Conservation (phyloP, 2,113 vertebrate species). For the Dipodomys merriami region DNA sequence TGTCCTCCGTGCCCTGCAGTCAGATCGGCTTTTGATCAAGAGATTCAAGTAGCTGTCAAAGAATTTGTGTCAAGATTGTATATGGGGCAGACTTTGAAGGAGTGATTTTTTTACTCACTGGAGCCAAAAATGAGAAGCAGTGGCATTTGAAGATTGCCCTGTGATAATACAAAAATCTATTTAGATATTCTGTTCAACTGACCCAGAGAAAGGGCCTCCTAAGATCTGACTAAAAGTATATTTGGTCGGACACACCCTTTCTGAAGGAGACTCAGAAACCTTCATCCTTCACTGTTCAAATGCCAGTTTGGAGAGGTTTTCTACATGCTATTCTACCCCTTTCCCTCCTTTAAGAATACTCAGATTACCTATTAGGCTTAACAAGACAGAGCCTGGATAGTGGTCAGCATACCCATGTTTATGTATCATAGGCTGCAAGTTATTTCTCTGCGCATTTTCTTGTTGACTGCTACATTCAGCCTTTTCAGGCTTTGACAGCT, state of each 20-base stretch:
- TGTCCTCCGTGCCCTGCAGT: not conserved
- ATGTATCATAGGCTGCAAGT: not conserved
- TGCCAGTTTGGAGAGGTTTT: not conserved
- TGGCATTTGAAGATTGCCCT: not conserved
- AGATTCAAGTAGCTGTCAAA: not conserved
- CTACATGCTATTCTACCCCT: not conserved
- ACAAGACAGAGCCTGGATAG: not conserved
- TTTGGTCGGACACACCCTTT: not conserved
- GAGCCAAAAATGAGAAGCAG: not conserved
- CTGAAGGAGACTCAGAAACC: not conserved
- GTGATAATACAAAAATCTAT: not conserved
- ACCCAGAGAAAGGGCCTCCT: not conserved
- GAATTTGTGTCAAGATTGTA: not conserved
- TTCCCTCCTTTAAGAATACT: not conserved
- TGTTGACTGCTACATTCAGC: not conserved
- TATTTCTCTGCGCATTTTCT: not conserved
- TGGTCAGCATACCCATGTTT: not conserved
- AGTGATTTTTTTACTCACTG: constrained; percentile 1
- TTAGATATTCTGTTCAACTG: not conserved
- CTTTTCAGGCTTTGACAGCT: constrained; percentile 56
- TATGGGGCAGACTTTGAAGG: not conserved
- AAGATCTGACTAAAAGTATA: not conserved
- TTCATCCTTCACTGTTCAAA: not conserved
- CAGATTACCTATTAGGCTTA: not conserved
- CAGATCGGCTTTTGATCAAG: constrained; percentile 18